phyloP scores from a whole-genome alignment of 2,888 invertebrate species.

The Microdon myrmicae region DNA sequence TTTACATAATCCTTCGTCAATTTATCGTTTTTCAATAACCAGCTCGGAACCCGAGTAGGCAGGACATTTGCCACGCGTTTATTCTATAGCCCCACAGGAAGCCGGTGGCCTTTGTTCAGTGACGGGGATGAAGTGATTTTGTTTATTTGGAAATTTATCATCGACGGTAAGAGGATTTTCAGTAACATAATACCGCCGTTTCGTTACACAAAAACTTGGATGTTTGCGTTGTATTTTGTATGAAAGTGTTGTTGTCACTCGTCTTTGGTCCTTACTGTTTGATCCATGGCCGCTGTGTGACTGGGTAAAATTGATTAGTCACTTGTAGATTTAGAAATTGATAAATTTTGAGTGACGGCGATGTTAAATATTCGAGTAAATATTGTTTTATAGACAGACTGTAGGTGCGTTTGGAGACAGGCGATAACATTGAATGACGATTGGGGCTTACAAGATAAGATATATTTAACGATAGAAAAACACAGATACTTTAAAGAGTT shows the following conservation, averaged over 20 bases:
- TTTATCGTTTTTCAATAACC: conserved; percentile 32
- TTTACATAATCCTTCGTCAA: conserved; percentile 44
- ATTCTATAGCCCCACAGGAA: no score
- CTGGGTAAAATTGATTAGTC: conserved; percentile 40
- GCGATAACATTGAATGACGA: no score
- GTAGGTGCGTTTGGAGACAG: no score
- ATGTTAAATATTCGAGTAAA: no score
- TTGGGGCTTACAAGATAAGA: no score
- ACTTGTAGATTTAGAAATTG: conserved; percentile 45
- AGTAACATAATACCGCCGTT: conserved; percentile 16
- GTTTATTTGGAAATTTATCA: conserved; percentile 32
- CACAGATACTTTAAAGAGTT: no score
- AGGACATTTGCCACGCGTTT: no score
- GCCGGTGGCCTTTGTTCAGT: not conserved
- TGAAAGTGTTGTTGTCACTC: not conserved
- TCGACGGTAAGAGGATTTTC: conserved; percentile 14
- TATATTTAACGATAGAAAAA: no score
- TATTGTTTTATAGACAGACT: no score
- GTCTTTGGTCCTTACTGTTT: conserved; percentile 4
- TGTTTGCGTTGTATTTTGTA: conserved; percentile 18
- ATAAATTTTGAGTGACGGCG: conserved; percentile 33
- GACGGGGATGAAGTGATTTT: conserved; percentile 9
- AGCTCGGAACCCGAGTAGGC: not conserved
- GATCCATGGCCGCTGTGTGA: not conserved
- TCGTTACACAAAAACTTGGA: conserved; percentile 27